Evolutionary conservation across 2,113 vertebrate genomes (phyloP).

Genomic region (Microtus montanus): DNA sequence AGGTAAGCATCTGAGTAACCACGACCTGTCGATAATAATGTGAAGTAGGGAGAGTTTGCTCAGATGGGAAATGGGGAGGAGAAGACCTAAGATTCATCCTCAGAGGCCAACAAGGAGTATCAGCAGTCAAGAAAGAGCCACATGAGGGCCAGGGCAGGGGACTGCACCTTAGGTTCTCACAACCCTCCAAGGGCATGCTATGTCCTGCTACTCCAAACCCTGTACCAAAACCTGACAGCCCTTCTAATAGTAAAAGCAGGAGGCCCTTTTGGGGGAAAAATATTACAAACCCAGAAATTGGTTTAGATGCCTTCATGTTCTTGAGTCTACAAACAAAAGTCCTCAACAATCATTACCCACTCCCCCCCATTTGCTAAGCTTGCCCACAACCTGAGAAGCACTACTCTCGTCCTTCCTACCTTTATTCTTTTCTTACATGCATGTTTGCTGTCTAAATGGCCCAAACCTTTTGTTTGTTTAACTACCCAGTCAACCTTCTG

Average conservation of each 20-base stretch:
- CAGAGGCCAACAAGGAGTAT: too few relatives aligned
- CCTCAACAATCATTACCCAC: background rate
- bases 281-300: background rate
- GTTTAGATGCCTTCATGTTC: background rate
- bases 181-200: background rate
- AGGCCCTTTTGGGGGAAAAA: background rate
- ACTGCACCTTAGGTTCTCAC: too few relatives aligned
- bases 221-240: background rate
- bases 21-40: background rate
- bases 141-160: background rate
- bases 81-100: too few relatives aligned
- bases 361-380: background rate
- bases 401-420: background rate
- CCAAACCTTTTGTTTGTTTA: background rate
- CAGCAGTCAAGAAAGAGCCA: background rate
- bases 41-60: background rate
- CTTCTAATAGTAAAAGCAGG: background rate
- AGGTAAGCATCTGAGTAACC: background rate
- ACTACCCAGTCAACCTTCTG: background rate
- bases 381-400: background rate
- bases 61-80: background rate
- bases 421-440: background rate
- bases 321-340: background rate
- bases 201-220: background rate
- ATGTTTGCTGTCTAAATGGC: background rate